phyloP scores from a whole-genome alignment of 1,140 invertebrate genomes.

The Drosophila athabasca region DNA sequence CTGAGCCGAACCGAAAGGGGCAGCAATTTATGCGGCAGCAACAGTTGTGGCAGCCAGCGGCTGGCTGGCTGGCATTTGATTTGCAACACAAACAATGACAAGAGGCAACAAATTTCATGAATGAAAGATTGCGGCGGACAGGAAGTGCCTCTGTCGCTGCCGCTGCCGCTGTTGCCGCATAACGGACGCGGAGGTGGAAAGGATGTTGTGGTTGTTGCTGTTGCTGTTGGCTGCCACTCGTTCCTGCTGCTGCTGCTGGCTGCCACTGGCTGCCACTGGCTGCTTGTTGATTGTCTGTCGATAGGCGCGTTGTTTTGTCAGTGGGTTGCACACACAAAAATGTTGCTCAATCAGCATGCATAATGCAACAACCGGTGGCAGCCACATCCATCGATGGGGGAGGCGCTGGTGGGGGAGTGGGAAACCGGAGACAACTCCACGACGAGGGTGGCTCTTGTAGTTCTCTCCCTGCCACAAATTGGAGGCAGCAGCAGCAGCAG shows the following conservation, averaged over 20 bases:
- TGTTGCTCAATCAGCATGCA: slow-evolving; percentile 82
- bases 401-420: neutral
- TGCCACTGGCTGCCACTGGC: slow-evolving; percentile 29
- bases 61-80: slow-evolving; percentile 73
- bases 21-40: slow-evolving; percentile 72
- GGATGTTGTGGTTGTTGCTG: slow-evolving; percentile 67
- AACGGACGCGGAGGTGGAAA: slow-evolving; percentile 82
- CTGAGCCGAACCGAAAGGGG: slow-evolving; percentile 47
- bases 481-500: too few relatives aligned
- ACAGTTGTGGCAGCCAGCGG: slow-evolving; percentile 26
- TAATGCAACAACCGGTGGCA: slow-evolving; percentile 63
- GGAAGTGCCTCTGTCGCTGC: slow-evolving; percentile 62
- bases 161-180: slow-evolving; percentile 43
- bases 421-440: slow-evolving; percentile 18
- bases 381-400: slow-evolving; percentile 15
- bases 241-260: slow-evolving; percentile 27
- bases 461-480: slow-evolving; percentile 48
- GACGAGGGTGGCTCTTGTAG: slow-evolving; percentile 68
- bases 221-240: slow-evolving; percentile 37
- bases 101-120: slow-evolving; percentile 82
- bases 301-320: slow-evolving; percentile 79
- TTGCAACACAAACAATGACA: slow-evolving; percentile 82
- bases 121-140: slow-evolving; percentile 79
- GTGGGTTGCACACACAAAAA: slow-evolving; percentile 79
- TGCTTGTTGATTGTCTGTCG: slow-evolving; percentile 75